Base-by-base conservation (phyloP, 2,113 vertebrate genomes). In the Pholis gunnellus region DNA sequence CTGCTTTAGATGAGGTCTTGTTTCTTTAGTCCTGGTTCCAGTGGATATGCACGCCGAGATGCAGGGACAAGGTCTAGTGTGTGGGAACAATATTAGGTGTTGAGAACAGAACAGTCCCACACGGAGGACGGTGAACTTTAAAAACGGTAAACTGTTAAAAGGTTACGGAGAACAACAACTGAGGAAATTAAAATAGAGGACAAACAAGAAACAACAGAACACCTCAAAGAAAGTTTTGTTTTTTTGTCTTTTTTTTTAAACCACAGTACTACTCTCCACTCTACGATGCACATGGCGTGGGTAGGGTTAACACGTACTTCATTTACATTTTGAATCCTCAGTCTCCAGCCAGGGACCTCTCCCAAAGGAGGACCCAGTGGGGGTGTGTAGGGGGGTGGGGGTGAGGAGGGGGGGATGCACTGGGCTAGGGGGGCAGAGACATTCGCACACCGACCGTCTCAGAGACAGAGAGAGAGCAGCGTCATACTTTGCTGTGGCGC, bases 281-380 rank as follows among this genome's bases (percentile, higher is more conserved):
- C 89, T 91, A 94, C 89, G 67, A 91, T 92, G 91, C 94, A 94
- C 92, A 93, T 94, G 91, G 91, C 70, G 87, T 93, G 93, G 94
- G 93, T 90, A 93, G 89, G 94, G 87, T 92, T 89, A 89, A 93
- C 92, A 93, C 89, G 83, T 34, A 94, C 68, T 93, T 93, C 92
- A 94, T 95, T 94, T 94, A 94, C 93, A 95, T 94, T 91, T 64
- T 89, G 13, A 87, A 79, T 92, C 83, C 78, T 85, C 48, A 72
- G 76, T 94, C 95, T 94, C 95, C 95, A 96, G 95, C 95, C 95
- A 95, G 92, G 95, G 94, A 95, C 94, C 94, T 93, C 94, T 94
- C 94, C 95, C 94, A 86, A 93, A 92, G 91, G 94, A 95, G 94
- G 95, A 95, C 95, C 95, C 94, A 95, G 95, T 94, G 93, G 90